Base-by-base conservation (phyloP, 2,888 invertebrate genomes). In the Perizoma affinitatum region DNA sequence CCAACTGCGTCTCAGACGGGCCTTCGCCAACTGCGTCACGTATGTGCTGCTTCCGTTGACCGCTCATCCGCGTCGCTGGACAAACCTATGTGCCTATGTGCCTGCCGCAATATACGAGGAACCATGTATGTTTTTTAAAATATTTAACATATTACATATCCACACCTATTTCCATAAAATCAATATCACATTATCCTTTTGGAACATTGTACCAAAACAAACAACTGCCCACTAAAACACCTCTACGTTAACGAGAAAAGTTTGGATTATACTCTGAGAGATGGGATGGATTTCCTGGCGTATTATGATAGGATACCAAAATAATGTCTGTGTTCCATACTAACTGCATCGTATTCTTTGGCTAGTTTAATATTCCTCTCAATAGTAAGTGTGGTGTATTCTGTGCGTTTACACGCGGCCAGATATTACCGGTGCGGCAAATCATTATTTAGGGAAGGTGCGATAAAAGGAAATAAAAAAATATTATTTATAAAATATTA, bases 181-280 rank as follows among this genome's bases (percentile, higher is more conserved):
- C 42, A n/a, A n/a, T n/a, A 42, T 42, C 42, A 7, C 5, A 42
- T 46, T 56, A 51, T 36, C 33, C 42, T 52, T 46, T 36, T 38
- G 33, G 35, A 53, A 36, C 49, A 56, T 42, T 53, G 46, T 47
- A 48, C 49, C 54, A 50, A 48, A 54, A 42, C 48, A 33, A 54
- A 58, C 22, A 57, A 48, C 40, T 54, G 41, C 8, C 48, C n/a
- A 40, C 36, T 53, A 47, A 44, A 54, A 38, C 46, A 38, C 41
- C 51, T 43, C 5, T 42, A 52, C 53, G 58, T 48, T 63, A 63
- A 63, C 53, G 58, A 58, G 58, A 63, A 63, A 63, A 63, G 55
- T 64, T 60, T 49, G 35, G 42, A 61, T 58, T 49, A 48, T 61
- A 43, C 52, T 53, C 36, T 40, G 53, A 44, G 53, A 44, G 55